Evolutionary conservation across 1,140 invertebrate species (phyloP).

Genomic region (Listronotus bonariensis): DNA sequence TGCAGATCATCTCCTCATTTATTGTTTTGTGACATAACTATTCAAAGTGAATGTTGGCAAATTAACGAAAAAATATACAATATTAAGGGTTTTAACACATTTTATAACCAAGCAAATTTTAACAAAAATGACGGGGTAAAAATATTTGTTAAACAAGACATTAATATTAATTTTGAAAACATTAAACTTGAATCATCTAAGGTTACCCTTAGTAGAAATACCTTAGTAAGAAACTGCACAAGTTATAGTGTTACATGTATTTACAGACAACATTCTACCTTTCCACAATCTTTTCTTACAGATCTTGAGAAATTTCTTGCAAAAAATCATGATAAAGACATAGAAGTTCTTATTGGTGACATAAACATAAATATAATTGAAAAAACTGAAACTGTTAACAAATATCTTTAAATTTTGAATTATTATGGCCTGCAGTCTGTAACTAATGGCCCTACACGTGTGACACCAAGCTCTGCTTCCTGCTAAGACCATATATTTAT

Average conservation of each 20-base stretch:
- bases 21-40: not conserved
- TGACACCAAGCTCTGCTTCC: not conserved
- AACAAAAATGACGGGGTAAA: constrained; percentile 3
- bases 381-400: not conserved
- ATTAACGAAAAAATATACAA: constrained; percentile 7
- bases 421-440: not conserved
- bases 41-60: constrained; percentile 1
- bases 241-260: too few species aligned
- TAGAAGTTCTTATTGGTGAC: not conserved
- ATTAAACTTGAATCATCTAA: not conserved
- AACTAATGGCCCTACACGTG: not conserved
- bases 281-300: not conserved
- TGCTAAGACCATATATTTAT: not conserved
- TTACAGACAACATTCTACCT: not conserved
- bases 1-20: too few species aligned
- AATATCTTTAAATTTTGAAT: not conserved
- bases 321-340: not conserved
- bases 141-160: not conserved
- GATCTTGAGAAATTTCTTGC: not conserved
- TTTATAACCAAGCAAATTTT: not conserved
- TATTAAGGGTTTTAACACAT: constrained; percentile 9
- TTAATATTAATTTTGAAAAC: not conserved
- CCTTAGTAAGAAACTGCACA: too few species aligned
- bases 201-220: not conserved
- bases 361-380: constrained; percentile 5